phyloP scores from a whole-genome alignment of 2,888 invertebrate species.

The Muscina levida region DNA sequence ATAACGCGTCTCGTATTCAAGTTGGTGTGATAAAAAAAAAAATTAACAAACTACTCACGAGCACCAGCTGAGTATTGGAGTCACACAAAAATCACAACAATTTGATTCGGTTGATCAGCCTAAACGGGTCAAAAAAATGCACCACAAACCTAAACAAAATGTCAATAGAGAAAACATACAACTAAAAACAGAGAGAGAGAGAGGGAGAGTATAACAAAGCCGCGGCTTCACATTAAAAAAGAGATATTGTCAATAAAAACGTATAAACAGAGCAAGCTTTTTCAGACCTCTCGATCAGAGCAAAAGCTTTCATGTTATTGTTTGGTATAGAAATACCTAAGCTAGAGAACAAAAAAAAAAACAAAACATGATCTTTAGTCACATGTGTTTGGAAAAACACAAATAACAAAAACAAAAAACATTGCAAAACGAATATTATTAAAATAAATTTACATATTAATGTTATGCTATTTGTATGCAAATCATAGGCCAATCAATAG shows the following conservation, averaged over 20 bases:
- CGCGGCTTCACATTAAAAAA: no score
- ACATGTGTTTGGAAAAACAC: not conserved
- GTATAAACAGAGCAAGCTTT: not conserved
- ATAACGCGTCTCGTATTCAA: not conserved
- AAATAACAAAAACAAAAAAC: not conserved
- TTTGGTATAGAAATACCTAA: no score
- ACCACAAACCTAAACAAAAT: no score
- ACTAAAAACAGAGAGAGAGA: no score
- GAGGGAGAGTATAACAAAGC: no score
- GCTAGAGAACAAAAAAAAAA: not conserved
- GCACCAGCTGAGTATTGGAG: no score
- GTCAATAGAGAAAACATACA: no score
- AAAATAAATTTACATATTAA: slow-evolving; percentile 41
- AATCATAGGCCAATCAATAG: slow-evolving; percentile 12
- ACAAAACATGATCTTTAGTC: not conserved
- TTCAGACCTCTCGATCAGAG: slow-evolving; percentile 25
- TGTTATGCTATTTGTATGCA: slow-evolving; percentile 11
- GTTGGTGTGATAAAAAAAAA: not conserved
- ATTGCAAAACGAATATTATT: slow-evolving; percentile 13
- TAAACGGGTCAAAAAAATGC: no score
- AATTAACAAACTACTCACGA: no score
- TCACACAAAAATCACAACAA: no score
- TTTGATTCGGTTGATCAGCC: no score
- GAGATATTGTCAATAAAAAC: no score
- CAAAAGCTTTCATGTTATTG: slow-evolving; percentile 17